These are phyloP conservation scores for Calonectris borealis DNA, from an alignment of 2,113 vertebrate species.

Conservation along the genomic window DNA sequence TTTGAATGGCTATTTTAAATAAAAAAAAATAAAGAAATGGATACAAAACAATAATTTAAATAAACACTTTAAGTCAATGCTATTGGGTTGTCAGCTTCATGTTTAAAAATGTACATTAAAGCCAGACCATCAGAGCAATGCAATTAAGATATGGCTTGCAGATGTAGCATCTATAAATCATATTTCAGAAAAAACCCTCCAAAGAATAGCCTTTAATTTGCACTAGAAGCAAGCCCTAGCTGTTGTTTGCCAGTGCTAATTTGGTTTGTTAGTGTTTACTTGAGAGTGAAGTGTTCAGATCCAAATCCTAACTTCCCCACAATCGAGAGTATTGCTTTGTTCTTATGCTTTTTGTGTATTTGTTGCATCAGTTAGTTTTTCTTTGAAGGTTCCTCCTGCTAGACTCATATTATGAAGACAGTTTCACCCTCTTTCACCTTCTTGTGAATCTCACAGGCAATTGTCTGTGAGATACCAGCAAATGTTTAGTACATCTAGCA, in stretches of 20 bases:
- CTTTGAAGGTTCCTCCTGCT: neutral
- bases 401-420: neutral
- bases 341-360: neutral
- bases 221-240: neutral
- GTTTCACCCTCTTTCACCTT: neutral
- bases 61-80: neutral
- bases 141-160: neutral
- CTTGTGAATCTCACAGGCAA: neutral
- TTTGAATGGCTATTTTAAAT: neutral
- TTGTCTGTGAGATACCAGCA: neutral
- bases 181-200: neutral
- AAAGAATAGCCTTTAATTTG: neutral
- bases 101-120: neutral
- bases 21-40: neutral
- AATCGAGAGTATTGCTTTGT: neutral
- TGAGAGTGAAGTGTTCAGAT: neutral
- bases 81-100: neutral
- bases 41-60: slow-evolving; percentile 5
- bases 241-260: neutral
- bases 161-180: neutral
- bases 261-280: neutral
- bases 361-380: neutral
- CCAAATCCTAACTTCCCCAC: neutral
- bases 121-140: neutral
- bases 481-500: neutral